Evolutionary conservation across 2,113 vertebrate genomes (phyloP), one percentile per base, ranked within the genome.

Genomic region (Daubentonia madagascariensis): DNA sequence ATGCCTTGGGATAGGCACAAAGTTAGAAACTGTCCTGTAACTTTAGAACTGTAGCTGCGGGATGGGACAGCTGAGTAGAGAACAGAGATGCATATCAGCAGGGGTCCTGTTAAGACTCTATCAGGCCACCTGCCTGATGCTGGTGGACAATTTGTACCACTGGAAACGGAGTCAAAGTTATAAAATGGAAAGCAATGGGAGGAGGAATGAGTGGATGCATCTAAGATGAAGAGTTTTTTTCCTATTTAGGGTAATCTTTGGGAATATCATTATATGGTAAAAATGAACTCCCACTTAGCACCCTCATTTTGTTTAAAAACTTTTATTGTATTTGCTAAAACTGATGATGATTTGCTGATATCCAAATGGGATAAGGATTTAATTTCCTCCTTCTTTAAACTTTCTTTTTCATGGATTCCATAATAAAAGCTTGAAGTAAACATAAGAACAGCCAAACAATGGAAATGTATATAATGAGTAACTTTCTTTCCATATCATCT

Each of bases 1-100:
- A 98, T 98, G 98, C 98, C 98, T 98, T 99, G 98, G 98, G 99
- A 99, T 99, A 99, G 96, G 98, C 99, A 99, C 99, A 98, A 99
- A 99, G 99, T 99, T 99, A 99, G 99, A 99, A 99, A 99, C 98
- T 99, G 99, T 98, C 98, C 99, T 99, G 99, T 99, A 99, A 99
- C 98, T 98, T 99, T 99, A 99, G 99, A 98, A 98, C 98, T 13
- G 32, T 96, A 95, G 98, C 99, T 98, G 96, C 98, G 98, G 98
- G 98, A 96, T 98, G 97, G 99, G 99, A 99, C 99, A 99, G 99
- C 99, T 99, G 99, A 99, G 98, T 98, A 92, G 98, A 98, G 98
- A 98, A 98, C 98, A 98, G 98, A 68, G 97, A 98, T 97, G 98
- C 96, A 43, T 97, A 98, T 98, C 98, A 98, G 98, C 93, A 43